A percentile compares a stretch with the other conserved stretches of the same genome.
Evolutionary conservation across 2,888 invertebrate genomes (phyloP).

Genomic region (Podotricha telesiphe): DNA sequence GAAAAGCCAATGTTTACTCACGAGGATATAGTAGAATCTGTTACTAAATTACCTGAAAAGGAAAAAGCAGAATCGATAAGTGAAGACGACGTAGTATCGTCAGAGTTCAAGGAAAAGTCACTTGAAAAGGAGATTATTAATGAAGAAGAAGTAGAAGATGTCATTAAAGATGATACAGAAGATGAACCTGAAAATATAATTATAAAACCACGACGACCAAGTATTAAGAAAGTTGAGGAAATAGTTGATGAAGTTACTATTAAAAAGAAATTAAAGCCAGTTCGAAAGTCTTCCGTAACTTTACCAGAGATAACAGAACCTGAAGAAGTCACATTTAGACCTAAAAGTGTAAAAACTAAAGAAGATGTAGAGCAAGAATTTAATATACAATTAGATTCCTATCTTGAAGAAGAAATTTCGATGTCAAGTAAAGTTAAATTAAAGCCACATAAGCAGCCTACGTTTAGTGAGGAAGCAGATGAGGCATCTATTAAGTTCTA

Average conservation of each 20-base stretch:
- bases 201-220: constrained; percentile 69
- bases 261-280: constrained; percentile 88
- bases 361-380: constrained; percentile 96
- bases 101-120: background rate
- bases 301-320: constrained; percentile 89
- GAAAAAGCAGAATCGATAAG: constrained; percentile 42
- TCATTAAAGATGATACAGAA: constrained; percentile 44
- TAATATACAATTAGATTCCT: constrained; percentile 92
- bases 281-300: constrained; percentile 86
- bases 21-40: constrained; percentile 73
- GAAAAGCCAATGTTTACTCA: constrained; percentile 82
- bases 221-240: constrained; percentile 79
- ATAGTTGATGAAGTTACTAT: constrained; percentile 86
- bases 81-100: constrained; percentile 32
- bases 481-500: constrained; percentile 88
- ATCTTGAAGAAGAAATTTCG: constrained; percentile 94
- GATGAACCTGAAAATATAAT: constrained; percentile 72
- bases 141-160: constrained; percentile 43
- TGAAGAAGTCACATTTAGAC: constrained; percentile 91
- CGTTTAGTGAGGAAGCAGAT: constrained; percentile 90
- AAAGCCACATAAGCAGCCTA: constrained; percentile 88
- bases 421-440: constrained; percentile 92
- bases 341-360: constrained; percentile 89
- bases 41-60: constrained; percentile 47
- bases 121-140: background rate